Percentiles rank a stretch among this genome's conserved stretches.
Evolutionary conservation across 2,113 vertebrate species (phyloP).

Genomic region (Scomber japonicus): DNA sequence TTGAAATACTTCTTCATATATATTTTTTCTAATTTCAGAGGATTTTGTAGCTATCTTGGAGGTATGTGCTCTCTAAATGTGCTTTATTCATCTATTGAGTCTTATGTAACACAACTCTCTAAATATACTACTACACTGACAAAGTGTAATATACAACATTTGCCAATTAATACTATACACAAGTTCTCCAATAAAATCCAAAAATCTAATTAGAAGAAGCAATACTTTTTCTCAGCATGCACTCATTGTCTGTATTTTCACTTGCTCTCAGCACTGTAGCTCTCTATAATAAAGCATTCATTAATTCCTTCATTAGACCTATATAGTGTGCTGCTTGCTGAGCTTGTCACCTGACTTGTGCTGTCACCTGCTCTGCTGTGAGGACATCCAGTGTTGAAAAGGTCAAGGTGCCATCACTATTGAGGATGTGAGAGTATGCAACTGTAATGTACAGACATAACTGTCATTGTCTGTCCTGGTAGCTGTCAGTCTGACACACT

Average conservation of each 20-base stretch:
- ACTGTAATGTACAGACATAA: constrained; percentile 59
- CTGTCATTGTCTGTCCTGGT: constrained; percentile 46
- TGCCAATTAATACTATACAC: not conserved
- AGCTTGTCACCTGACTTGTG: constrained; percentile 45
- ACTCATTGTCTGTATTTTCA: constrained; percentile 9
- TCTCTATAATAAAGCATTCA: constrained; percentile 37
- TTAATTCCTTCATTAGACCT: constrained; percentile 57
- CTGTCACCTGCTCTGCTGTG: constrained; percentile 56
- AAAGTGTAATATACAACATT: not conserved
- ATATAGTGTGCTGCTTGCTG: constrained; percentile 32
- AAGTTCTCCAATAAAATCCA: constrained; percentile 1
- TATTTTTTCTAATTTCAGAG: not conserved
- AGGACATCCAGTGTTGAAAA: constrained; percentile 66
- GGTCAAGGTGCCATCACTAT: constrained; percentile 61
- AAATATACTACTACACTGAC: not conserved
- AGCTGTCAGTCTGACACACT: constrained; percentile 35
- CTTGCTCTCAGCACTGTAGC: constrained; percentile 18
- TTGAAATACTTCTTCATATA: not conserved
- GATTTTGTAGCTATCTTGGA: not conserved
- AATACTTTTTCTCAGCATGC: constrained; percentile 11
- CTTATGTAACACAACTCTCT: not conserved
- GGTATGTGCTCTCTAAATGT: not conserved
- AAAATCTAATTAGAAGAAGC: constrained; percentile 5
- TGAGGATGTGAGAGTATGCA: constrained; percentile 64
- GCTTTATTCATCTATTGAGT: not conserved